These are phyloP conservation scores for Sweltsa coloradensis DNA, from an alignment of 1,140 invertebrate genomes.

Conservation along the genomic window DNA sequence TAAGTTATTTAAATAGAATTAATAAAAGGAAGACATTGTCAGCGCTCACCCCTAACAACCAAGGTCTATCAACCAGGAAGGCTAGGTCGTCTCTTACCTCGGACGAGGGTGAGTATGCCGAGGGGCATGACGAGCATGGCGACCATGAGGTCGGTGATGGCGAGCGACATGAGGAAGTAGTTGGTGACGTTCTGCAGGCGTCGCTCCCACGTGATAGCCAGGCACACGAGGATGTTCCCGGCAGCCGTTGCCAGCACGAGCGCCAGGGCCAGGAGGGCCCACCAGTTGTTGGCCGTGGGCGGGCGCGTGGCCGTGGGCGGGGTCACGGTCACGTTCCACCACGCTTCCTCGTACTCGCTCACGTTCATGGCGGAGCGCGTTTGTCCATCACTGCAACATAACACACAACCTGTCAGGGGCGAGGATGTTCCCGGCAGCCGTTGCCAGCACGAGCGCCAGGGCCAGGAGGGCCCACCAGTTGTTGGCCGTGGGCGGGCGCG, in stretches of 20 bases:
- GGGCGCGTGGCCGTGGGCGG: neutral
- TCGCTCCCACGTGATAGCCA: constrained; percentile 79
- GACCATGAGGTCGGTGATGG: constrained; percentile 90
- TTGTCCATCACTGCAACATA: no score
- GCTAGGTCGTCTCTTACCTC: constrained; percentile 50
- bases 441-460: constrained; percentile 68
- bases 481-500: constrained; percentile 18
- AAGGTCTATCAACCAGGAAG: no score
- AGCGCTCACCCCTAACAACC: no score
- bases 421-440: constrained; percentile 84
- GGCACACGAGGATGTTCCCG: constrained; percentile 87
- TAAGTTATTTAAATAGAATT: no score
- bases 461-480: constrained; percentile 67
- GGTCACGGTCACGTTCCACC: neutral
- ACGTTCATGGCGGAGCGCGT: no score
- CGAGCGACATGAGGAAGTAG: constrained; percentile 90
- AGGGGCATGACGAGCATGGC: constrained; percentile 84
- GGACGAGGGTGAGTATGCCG: constrained; percentile 63
- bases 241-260: constrained; percentile 77
- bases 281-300: constrained; percentile 42
- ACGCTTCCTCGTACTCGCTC: no score
- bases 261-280: constrained; percentile 61
- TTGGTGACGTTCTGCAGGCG: constrained; percentile 91
- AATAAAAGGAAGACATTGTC: no score
- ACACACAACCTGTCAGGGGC: no score